These are phyloP conservation scores for Uloborus diversus DNA, from an alignment of 1,140 invertebrate genomes.

Conservation along the genomic window DNA sequence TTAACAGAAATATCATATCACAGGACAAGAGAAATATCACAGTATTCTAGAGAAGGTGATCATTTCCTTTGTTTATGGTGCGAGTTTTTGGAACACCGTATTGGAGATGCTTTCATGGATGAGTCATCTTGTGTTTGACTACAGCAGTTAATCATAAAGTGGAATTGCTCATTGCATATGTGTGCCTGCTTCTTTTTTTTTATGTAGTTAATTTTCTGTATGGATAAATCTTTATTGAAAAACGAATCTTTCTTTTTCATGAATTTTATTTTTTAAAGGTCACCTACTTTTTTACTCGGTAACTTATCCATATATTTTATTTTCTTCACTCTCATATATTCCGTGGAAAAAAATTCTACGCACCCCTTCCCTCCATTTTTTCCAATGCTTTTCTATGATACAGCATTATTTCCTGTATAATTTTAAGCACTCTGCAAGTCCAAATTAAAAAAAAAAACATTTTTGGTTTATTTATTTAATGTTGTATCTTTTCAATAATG, in stretches of 20 bases:
- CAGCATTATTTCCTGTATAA: too few species aligned
- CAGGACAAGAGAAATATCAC: slow-evolving; percentile 86
- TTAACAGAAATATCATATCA: slow-evolving; percentile 91
- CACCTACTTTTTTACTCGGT: too few species aligned
- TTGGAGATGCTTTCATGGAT: not conserved
- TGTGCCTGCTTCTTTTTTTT: not conserved
- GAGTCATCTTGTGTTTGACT: not conserved
- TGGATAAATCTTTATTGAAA: not conserved
- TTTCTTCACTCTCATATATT: too few species aligned
- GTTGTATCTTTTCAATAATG: too few species aligned
- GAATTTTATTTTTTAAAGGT: not conserved
- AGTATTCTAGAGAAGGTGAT: slow-evolving; percentile 83
- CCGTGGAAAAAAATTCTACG: too few species aligned
- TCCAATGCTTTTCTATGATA: too few species aligned
- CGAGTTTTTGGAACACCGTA: too few species aligned
- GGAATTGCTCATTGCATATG: not conserved
- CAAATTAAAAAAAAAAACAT: too few species aligned
- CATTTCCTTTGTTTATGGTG: slow-evolving; percentile 58
- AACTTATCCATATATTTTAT: too few species aligned
- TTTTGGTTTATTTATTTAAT: too few species aligned
- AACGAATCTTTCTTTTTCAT: not conserved
- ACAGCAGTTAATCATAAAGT: not conserved
- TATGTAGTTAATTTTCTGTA: not conserved
- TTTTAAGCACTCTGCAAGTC: too few species aligned
- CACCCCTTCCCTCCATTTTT: too few species aligned